Percentiles rank a stretch among this genome's conserved stretches.
Evolutionary conservation across 2,113 vertebrate genomes (phyloP).

Genomic region (Peucedramus taeniatus): DNA sequence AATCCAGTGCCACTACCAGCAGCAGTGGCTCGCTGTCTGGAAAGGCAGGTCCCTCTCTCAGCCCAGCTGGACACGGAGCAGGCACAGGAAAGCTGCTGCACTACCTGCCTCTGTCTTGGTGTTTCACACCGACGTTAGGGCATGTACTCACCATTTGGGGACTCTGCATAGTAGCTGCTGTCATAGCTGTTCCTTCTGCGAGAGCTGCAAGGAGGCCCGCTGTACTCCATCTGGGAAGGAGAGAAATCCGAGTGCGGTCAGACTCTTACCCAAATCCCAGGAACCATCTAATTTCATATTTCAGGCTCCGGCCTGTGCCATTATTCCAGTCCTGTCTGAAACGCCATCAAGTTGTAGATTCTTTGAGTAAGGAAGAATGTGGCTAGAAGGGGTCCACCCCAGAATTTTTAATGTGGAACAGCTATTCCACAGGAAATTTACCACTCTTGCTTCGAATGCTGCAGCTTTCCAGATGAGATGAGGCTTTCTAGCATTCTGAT

Average conservation of each 20-base stretch:
- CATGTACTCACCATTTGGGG: slow-evolving; percentile 76
- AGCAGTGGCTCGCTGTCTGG: background rate
- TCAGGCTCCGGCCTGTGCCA: background rate
- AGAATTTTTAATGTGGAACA: background rate
- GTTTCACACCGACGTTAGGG: accelerated
- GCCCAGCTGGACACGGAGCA: background rate
- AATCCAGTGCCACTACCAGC: background rate
- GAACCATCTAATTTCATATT: background rate
- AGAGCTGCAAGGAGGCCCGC: slow-evolving; percentile 77
- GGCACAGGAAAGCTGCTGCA: background rate
- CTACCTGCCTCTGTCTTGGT: background rate
- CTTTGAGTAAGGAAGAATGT: background rate
- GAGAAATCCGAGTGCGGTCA: background rate
- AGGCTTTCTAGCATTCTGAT: background rate
- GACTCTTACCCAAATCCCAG: background rate
- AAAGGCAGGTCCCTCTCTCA: background rate
- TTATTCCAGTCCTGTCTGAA: background rate
- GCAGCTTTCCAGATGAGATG: background rate
- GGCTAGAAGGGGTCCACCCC: background rate
- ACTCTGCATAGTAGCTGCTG: slow-evolving; percentile 83
- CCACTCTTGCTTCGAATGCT: background rate
- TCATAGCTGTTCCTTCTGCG: slow-evolving; percentile 83
- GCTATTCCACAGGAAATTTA: background rate
- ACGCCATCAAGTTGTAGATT: background rate
- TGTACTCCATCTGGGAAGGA: slow-evolving; percentile 86